Evolutionary conservation across 92 coral and sea anemone genomes (phyloP), one percentile per base, ranked within the genome.

Genomic region (Palythoa caribaeorum): DNA sequence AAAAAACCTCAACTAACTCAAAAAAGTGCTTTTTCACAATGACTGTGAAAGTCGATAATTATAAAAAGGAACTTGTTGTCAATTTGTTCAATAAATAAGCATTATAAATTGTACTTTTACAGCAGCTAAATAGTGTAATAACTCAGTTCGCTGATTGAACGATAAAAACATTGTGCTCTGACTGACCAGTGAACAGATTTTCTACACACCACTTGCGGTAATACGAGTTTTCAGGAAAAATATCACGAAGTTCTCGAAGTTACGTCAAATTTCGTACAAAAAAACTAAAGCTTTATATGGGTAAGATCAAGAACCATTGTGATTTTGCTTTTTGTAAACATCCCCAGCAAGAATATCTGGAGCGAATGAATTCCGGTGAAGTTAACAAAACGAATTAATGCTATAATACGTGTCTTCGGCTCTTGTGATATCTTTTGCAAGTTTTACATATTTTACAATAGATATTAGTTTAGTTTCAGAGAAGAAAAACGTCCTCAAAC

Each of bases 51-150:
- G 86, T 81, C 86, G 52, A 65, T 81, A 81, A 81, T 81, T 81
- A 39, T 81, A 81, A 81, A 81, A 81, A 81, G 86, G 86, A 81
- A 81, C 86, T 81, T 51, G 74, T 35, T 81, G 75, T 44, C 86
- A 81, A 44, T 44, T 52, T 65, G 38, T 66, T 74, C 86, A 81
- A 81, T 81, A 81, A 81, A 81, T 81, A 81, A 81, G 75, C 86
- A 47, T 81, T 81, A 81, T 81, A 65, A 65, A 65, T 65, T 71
- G 39, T 35, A 65, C 86, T 81, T 51, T 59, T 57, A 60, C 84
- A 59, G 72, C 9, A 9, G 52, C 72, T 60, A 79, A 79, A 79
- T 79, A 78, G 38, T 70, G 75, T 81, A 66, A 66, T 44, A 81
- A 81, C 75, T 2, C 50, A 44, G 5, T 69, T 66, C 86, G 53